Base-by-base conservation (phyloP, 2,113 vertebrate genomes). In the Acanthisitta chloris region DNA sequence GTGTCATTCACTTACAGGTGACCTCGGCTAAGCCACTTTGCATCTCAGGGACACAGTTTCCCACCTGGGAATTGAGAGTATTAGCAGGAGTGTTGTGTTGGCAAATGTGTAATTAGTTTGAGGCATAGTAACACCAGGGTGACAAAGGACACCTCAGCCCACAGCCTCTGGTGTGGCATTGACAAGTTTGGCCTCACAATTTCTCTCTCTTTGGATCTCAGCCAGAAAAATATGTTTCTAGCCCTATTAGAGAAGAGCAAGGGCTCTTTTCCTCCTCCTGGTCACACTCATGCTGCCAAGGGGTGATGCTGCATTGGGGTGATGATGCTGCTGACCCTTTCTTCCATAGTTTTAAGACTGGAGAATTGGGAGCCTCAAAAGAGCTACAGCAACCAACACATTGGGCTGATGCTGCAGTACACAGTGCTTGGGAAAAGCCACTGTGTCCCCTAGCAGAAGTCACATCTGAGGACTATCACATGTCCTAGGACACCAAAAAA, bases 11-110 rank as follows among this genome's bases (percentile, higher is more conserved):
- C 40, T 74, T 13, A n/a, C 8, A n/a, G 57, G 78, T 87, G 84
- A 92, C 85, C 79, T 90, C 72, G 92, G 74, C 14, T 23, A 25
- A 92, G 78, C 43, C 64, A 58, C 81, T 91, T 51, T 34, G 65
- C 65, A 36, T 67, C 51, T 19, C 90, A 2, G 78, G 72, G 76
- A 12, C 88, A 91, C 28, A n/a, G 81, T 83, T 93, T 93, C 80
- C 83, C 76, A 1, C 9, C 52, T 12, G 81, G 90, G 83, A 67
- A 9, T 6, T 0, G 80, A 89, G 65, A 57, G 84, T 18, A 70
- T 81, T 79, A 91, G 34, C 83, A 28, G 34, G 33, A 84, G 28
- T 2, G 36, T 45, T 29, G 83, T 76, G 86, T n/a, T 85, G 89
- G 70, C 87, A 91, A 57, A 89, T 38, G 79, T 2, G 3, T 10